Conservation (phyloP, 1,140 invertebrate species). For the Drosophila varians region DNA sequence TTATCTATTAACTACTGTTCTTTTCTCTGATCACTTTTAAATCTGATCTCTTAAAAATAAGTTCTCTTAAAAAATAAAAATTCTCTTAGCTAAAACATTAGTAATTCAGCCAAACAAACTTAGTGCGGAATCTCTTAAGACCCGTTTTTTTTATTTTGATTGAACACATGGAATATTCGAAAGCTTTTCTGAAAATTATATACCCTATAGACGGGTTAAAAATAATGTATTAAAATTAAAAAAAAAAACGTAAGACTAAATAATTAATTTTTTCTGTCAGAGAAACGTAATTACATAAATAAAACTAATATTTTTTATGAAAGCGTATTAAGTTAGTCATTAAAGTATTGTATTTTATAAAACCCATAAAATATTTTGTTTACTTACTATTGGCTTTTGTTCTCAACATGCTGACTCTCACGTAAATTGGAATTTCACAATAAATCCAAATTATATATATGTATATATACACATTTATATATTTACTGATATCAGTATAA, state of each 20-base stretch:
- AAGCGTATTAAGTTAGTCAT: not conserved
- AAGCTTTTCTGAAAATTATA: not conserved
- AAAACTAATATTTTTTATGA: no score
- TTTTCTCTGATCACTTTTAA: no score
- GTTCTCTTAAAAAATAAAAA: not conserved
- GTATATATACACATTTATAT: not conserved
- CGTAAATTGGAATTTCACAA: conserved; percentile 30
- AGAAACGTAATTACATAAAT: no score
- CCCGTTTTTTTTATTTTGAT: conserved; percentile 10
- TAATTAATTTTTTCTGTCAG: no score
- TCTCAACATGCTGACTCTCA: conserved; percentile 9
- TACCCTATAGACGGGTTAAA: not conserved
- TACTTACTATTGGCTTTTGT: not conserved
- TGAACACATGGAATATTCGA: not conserved
- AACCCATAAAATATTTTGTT: conserved; percentile 1
- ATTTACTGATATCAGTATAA: conserved; percentile 17
- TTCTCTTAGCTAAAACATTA: no score
- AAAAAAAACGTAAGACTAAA: no score
- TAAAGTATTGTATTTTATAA: not conserved
- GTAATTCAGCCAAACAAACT: conserved; percentile 5
- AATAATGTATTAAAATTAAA: not conserved
- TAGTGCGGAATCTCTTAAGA: not conserved
- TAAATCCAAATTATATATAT: conserved; percentile 1
- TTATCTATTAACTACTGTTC: no score
- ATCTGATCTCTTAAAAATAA: not conserved